Percentiles rank a stretch among this genome's conserved stretches.
Evolutionary conservation across 1,140 invertebrate species (phyloP).

Genomic region (Spodoptera litura): DNA sequence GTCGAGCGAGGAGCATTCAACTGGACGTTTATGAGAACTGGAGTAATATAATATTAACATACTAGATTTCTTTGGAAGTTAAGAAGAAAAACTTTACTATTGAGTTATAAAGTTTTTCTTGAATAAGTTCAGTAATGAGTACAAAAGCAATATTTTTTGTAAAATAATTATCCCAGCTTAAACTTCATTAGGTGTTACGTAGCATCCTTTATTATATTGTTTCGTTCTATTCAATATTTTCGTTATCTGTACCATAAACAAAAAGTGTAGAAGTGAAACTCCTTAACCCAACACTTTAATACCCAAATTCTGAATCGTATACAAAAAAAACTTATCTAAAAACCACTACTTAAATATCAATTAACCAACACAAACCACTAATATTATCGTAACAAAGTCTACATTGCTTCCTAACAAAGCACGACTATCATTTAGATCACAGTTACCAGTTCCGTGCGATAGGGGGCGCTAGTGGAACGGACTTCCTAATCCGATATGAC

Average conservation of each 20-base stretch:
- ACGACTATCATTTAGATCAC: constrained; percentile 33
- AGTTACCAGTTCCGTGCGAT: constrained; percentile 37
- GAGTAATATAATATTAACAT: background rate
- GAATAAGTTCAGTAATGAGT: too few species aligned
- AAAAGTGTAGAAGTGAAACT: too few species aligned
- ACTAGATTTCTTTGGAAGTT: constrained; percentile 1
- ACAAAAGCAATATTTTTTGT: too few species aligned
- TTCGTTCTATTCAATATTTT: too few species aligned
- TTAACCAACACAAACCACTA: background rate
- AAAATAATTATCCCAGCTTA: too few species aligned
- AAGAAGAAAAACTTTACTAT: too few species aligned
- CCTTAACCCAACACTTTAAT: background rate
- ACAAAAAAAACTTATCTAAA: background rate
- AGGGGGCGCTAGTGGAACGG: constrained; percentile 35
- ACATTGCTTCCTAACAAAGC: constrained; percentile 16
- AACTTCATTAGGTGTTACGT: too few species aligned
- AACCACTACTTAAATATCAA: background rate
- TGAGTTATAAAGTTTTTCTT: too few species aligned
- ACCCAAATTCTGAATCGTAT: background rate
- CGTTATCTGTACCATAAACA: too few species aligned
- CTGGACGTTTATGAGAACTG: background rate
- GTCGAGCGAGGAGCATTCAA: constrained; percentile 16
- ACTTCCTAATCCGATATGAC: constrained; percentile 51
- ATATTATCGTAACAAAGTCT: background rate
- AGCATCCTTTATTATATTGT: too few species aligned